phyloP scores from a whole-genome alignment of 2,797 vertebrate genomes.

The Cryptoprocta ferox region DNA sequence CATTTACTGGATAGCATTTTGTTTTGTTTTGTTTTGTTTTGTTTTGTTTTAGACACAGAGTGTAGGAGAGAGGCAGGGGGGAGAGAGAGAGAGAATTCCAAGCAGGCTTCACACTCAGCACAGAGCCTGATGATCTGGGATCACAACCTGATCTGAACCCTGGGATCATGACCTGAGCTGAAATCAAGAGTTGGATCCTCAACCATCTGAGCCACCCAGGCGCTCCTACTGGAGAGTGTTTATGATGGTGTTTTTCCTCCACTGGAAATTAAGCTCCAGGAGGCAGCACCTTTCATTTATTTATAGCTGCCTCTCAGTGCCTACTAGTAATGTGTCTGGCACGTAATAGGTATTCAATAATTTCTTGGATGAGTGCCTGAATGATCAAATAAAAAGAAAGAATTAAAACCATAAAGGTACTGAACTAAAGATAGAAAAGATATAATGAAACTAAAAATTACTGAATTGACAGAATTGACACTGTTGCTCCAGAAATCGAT shows the following conservation, averaged over 20 bases:
- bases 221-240: background rate
- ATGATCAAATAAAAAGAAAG: background rate
- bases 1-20: background rate
- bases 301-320: background rate
- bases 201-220: too few species aligned
- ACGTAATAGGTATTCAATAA: background rate
- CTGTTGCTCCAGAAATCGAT: background rate
- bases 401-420: background rate
- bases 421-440: background rate
- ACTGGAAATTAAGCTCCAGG: background rate
- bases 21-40: too few species aligned
- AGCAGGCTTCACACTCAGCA: too few species aligned
- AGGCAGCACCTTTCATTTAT: background rate
- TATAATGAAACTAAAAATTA: background rate
- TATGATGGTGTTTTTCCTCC: background rate
- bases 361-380: background rate
- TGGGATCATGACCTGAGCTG: too few species aligned
- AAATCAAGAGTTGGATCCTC: too few species aligned
- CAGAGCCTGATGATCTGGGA: too few species aligned
- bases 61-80: too few species aligned
- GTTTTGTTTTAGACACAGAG: too few species aligned
- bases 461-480: conserved; percentile 4
- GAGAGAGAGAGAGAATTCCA: too few species aligned
- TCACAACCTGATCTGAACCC: too few species aligned
- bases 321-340: background rate